A percentile compares a stretch with the other conserved stretches of the same genome.
Evolutionary conservation across 2,888 invertebrate species (phyloP).

Genomic region (Pterostichus madidus): DNA sequence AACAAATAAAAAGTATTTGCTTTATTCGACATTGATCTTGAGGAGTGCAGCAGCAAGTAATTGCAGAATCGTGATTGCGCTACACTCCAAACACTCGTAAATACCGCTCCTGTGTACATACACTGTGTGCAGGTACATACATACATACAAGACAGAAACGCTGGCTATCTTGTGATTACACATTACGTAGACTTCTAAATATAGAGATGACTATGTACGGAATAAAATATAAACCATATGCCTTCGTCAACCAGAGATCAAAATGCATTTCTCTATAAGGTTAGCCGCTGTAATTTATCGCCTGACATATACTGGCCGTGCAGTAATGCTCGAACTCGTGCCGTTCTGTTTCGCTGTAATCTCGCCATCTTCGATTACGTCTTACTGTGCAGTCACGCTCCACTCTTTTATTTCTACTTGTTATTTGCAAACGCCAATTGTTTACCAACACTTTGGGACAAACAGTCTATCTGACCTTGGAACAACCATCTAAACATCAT

Average conservation of each 20-base stretch:
- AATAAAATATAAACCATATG: conserved; percentile 60
- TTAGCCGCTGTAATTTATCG: conserved; percentile 59
- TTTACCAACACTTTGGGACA: conserved; percentile 52
- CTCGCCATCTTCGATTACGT: conserved; percentile 55
- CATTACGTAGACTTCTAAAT: conserved; percentile 62
- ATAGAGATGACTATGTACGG: conserved; percentile 61
- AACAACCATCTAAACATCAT: not conserved
- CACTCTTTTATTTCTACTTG: conserved; percentile 50
- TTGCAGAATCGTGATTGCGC: conserved; percentile 61
- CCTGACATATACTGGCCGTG: conserved; percentile 57
- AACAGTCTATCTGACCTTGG: conserved; percentile 41
- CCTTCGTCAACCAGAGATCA: conserved; percentile 40
- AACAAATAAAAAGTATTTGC: conserved; percentile 59
- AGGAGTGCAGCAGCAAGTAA: conserved; percentile 53
- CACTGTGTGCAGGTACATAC: conserved; percentile 35
- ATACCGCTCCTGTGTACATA: conserved; percentile 34
- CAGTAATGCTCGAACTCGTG: conserved; percentile 56
- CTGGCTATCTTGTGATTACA: conserved; percentile 34
- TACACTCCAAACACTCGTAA: conserved; percentile 58
- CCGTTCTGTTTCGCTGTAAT: conserved; percentile 17
- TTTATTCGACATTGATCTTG: conserved; percentile 63
- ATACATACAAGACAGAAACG: conserved; percentile 26
- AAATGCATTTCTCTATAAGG: conserved; percentile 55
- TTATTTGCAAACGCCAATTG: conserved; percentile 50
- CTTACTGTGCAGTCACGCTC: conserved; percentile 55